A percentile compares a stretch with the other conserved stretches of the same genome.
phyloP scores from a whole-genome alignment of 2,113 vertebrate species.

The Mustela lutreola region DNA sequence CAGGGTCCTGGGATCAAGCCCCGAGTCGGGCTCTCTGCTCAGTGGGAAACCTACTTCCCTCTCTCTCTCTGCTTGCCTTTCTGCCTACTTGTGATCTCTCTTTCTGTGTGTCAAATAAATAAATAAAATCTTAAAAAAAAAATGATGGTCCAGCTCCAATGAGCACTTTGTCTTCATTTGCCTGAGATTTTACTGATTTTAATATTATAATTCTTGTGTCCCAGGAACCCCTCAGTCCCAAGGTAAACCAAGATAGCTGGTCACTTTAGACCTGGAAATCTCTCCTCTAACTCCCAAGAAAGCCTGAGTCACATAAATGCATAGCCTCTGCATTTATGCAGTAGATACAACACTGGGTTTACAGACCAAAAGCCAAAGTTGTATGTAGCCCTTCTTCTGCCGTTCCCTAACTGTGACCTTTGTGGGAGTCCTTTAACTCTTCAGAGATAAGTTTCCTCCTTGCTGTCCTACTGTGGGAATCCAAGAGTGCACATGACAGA shows the following conservation, averaged over 20 bases:
- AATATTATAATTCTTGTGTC: background rate
- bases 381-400: background rate
- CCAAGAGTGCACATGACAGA: rapidly evolving
- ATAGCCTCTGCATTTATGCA: rapidly evolving
- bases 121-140: too few species aligned
- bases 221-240: background rate
- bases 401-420: too few species aligned
- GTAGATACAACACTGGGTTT: background rate
- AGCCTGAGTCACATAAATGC: background rate
- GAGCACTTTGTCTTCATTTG: background rate
- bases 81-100: too few species aligned
- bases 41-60: too few species aligned
- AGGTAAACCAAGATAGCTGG: background rate
- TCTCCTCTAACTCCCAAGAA: background rate
- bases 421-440: background rate
- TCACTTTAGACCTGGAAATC: background rate
- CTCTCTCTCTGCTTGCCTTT: too few species aligned
- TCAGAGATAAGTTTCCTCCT: background rate
- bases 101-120: too few species aligned
- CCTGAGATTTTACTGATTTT: background rate
- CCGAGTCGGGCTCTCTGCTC: too few species aligned
- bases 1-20: too few species aligned
- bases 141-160: background rate
- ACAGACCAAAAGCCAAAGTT: background rate
- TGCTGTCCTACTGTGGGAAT: background rate